Evolutionary conservation across 2,888 invertebrate genomes (phyloP), one percentile per base, ranked within the genome.

Genomic region (Pinctada fucata): DNA sequence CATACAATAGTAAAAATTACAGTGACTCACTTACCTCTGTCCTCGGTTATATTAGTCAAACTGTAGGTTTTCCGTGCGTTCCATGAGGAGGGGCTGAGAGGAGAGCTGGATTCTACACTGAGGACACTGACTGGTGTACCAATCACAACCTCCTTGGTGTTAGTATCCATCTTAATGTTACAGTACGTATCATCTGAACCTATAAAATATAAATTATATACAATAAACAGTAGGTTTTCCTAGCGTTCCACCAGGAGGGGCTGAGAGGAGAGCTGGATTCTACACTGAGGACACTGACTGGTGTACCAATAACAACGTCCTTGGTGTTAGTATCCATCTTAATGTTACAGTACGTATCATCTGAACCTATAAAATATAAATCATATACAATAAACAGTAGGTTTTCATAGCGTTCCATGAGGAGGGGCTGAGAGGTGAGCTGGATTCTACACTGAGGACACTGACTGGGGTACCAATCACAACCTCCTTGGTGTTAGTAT

Each of bases 231-330:
- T 82, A 82, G 10, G 83, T 78, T 74, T 82, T 82, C n/a, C 78
- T 51, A 5, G 72, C n/a, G 31, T 75, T 80, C 72, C 78, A 78
- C 4, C 79, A 80, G 6, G 69, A 58, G 0, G 79, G 75, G n/a
- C 75, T 76, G 1, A 68, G 75, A 48, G 75, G 73, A 50, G 72
- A 70, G 70, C 70, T 2, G 52, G 76, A 68, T 65, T 73, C n/a
- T 48, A 65, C 16, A 77, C 76, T 73, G 6, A 78, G 75, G 4
- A 88, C 64, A 47, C 81, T 86, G 16, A 91, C 85, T 8, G 91
- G 90, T n/a, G 91, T 88, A 31, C 91, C 91, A 75, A 92, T 90
- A n/a, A 83, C 88, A 83, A 90, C 91, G 78, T 91, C 90, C 13
- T 90, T 84, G 2, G 90, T 91, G 4, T 76, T 65, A 5, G 79